Base-by-base conservation (phyloP, 2,113 vertebrate species). In the Vanacampus margaritifer region DNA sequence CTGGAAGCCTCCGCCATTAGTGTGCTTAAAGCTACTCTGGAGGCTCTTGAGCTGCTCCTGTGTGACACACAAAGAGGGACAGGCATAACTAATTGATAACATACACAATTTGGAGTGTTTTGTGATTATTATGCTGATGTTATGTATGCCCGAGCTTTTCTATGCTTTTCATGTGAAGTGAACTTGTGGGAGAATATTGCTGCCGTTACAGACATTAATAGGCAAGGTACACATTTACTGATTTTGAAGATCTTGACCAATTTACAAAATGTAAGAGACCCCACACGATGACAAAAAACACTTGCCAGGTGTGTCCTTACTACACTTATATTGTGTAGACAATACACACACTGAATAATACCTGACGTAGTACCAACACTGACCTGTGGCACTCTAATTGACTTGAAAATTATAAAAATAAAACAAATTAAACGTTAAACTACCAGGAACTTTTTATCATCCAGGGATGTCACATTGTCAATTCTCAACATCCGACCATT, bases 41-140 rank as follows among this genome's bases (percentile, higher is more conserved):
- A 95, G 86, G 82, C 90, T 93, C 84, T 89, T 92, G 81, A 94
- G 89, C 68, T 98, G 94, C 87, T 96, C 93, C 97, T 98, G 68
- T 62, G 56, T 65, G 23, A 76, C 24, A 65, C 56, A 68, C 58
- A 72, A 10, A 63, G 16, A 16, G 17, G 59, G 45, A 59, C 51
- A 71, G 56, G 64, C 67, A 67, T 24, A 41, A 78, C 53, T 41
- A 45, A 76, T 48, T 45, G 24, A 6, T 64, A 6, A n/a, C 48
- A 11, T 51, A n/a, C 48, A 51, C 23, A 21, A 23, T 51, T 51
- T 51, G 45, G 1, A 5, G 17, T 46, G 21, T 51, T 23, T 51
- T 67, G 57, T 59, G 51, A 75, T 79, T 43, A 58, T 61, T 78
- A 68, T 75, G 79, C 72, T 81, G 72, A 82, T 78, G 26, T 74